phyloP scores from a whole-genome alignment of 2,113 vertebrate genomes.

The Perca schrenkii region DNA sequence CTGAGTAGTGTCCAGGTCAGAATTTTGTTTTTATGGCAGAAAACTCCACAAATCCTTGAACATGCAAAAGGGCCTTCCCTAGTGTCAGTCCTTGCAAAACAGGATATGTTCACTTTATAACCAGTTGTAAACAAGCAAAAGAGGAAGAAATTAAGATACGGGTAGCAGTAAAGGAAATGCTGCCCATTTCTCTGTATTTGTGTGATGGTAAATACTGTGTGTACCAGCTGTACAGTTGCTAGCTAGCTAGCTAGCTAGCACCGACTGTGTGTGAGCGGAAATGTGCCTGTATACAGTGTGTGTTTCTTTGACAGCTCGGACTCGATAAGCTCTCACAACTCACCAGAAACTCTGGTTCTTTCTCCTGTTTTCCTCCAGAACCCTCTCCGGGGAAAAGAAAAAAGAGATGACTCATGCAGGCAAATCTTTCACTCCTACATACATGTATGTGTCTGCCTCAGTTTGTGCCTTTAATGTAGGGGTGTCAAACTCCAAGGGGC shows the following conservation, averaged over 20 bases:
- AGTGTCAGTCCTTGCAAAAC: neutral
- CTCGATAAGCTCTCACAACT: too few relatives aligned
- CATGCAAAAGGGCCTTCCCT: neutral
- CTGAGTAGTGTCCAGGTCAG: neutral
- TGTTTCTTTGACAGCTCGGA: too few relatives aligned
- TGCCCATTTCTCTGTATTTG: neutral
- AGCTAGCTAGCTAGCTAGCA: too few relatives aligned
- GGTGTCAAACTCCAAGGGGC: too few relatives aligned
- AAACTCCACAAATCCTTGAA: neutral
- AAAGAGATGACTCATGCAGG: too few relatives aligned
- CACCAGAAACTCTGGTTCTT: too few relatives aligned
- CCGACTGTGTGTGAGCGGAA: neutral
- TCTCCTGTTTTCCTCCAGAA: neutral
- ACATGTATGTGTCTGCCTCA: too few relatives aligned
- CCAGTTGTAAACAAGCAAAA: neutral
- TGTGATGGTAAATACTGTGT: neutral
- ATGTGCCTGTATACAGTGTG: too few relatives aligned
- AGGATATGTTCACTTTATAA: neutral
- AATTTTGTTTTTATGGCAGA: neutral
- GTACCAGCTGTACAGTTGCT: neutral
- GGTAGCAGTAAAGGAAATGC: too few relatives aligned
- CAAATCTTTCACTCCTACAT: neutral
- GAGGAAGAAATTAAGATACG: neutral
- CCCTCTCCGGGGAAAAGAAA: neutral
- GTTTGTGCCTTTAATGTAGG: neutral